Evolutionary conservation across 1,140 invertebrate genomes (phyloP).

Genomic region (Macrocentrus cingulum): DNA sequence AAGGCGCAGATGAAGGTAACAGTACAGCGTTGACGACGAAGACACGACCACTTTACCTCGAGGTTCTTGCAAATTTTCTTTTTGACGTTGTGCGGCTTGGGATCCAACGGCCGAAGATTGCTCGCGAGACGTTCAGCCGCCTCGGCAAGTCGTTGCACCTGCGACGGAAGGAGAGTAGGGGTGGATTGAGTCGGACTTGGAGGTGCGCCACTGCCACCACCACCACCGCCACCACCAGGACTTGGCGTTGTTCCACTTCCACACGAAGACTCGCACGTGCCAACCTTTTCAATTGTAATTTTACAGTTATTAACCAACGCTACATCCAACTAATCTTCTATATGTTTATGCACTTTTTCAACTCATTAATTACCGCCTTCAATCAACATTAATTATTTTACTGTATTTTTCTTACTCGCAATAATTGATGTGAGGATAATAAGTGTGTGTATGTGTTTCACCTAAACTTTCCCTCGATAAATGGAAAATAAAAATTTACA

Average conservation of each 20-base stretch:
- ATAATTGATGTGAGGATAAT: no score
- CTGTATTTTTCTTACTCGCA: no score
- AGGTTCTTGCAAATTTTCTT: conserved; percentile 92
- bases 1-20: background rate
- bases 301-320: conserved; percentile 10
- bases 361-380: no score
- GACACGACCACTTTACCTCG: conserved; percentile 69
- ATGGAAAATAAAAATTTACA: no score
- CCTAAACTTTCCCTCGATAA: no score
- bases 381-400: no score
- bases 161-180: conserved; percentile 77
- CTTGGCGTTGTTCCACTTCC: conserved; percentile 53
- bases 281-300: conserved; percentile 38
- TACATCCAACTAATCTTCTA: no score
- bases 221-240: conserved; percentile 49
- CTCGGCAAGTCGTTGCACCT: conserved; percentile 80
- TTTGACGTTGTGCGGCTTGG: conserved; percentile 86
- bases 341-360: no score
- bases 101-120: conserved; percentile 81
- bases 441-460: no score
- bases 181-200: conserved; percentile 70
- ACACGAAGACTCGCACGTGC: conserved; percentile 53
- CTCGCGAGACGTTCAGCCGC: conserved; percentile 81
- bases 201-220: conserved; percentile 49
- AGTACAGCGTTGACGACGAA: background rate